These are phyloP conservation scores for Rhagonycha lutea DNA, from an alignment of 2,888 invertebrate genomes.

Conservation along the genomic window DNA sequence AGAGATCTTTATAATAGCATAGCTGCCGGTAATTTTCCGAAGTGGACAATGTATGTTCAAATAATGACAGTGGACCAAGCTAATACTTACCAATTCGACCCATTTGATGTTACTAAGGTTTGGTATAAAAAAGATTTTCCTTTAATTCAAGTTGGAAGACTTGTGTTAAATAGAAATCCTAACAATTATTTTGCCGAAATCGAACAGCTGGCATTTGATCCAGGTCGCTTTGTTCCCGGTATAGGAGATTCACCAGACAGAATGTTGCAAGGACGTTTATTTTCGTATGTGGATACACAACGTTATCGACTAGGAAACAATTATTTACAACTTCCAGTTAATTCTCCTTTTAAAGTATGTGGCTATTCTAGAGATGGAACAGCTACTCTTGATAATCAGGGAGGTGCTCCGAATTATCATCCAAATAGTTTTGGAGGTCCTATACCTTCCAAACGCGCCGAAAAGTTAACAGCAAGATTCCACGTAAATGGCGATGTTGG, in stretches of 20 bases:
- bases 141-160: constrained; percentile 83
- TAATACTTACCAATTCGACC: constrained; percentile 78
- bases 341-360: constrained; percentile 79
- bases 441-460: constrained; percentile 68
- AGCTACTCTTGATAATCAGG: constrained; percentile 78
- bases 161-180: constrained; percentile 87
- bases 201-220: constrained; percentile 90
- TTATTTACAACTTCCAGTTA: constrained; percentile 89
- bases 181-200: constrained; percentile 94
- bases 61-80: constrained; percentile 88
- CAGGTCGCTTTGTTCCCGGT: constrained; percentile 87
- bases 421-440: constrained; percentile 96
- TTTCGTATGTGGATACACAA: constrained; percentile 91
- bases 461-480: constrained; percentile 63
- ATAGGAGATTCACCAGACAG: constrained; percentile 93
- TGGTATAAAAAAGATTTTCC: constrained; percentile 91
- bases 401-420: constrained; percentile 93
- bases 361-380: constrained; percentile 92
- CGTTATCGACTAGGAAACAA: constrained; percentile 89
- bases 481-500: constrained; percentile 73
- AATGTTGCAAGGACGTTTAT: constrained; percentile 87
- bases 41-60: constrained; percentile 84
- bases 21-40: constrained; percentile 69
- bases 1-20: constrained; percentile 92
- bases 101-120: constrained; percentile 91